These are phyloP conservation scores for Schizotus pectinicornis DNA, from an alignment of 2,888 invertebrate species.

Conservation along the genomic window DNA sequence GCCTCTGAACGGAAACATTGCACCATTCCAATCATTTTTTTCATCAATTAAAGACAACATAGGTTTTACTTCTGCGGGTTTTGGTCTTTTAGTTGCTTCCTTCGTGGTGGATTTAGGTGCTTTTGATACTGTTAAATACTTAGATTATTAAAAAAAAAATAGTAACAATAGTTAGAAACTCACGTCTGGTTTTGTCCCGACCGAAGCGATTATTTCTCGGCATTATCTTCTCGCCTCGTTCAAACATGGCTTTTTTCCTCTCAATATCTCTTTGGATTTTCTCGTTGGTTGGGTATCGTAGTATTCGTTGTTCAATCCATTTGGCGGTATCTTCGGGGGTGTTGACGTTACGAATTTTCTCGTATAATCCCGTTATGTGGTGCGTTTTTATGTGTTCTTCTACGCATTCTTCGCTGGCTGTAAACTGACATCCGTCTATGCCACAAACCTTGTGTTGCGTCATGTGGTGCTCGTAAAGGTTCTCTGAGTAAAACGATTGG, in stretches of 20 bases:
- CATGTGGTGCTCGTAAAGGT: conserved; percentile 70
- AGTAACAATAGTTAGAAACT: conserved; percentile 35
- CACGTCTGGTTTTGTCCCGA: conserved; percentile 55
- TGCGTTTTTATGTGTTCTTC: conserved; percentile 83
- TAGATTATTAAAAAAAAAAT: background rate
- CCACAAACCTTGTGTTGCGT: conserved; percentile 80
- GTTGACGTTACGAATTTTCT: conserved; percentile 75
- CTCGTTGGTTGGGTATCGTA: conserved; percentile 59
- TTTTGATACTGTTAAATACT: background rate
- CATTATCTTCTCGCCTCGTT: conserved; percentile 77
- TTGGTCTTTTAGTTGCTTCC: conserved; percentile 17
- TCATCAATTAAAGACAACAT: conserved; percentile 52
- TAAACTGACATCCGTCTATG: conserved; percentile 80
- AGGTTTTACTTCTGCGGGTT: too few relatives aligned
- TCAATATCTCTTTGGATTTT: conserved; percentile 70
- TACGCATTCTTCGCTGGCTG: conserved; percentile 79
- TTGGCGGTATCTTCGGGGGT: conserved; percentile 83
- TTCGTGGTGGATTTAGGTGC: background rate
- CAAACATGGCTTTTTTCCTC: conserved; percentile 68
- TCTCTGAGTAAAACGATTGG: conserved; percentile 68
- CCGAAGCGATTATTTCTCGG: conserved; percentile 57
- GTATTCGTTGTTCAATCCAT: conserved; percentile 84
- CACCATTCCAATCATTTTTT: conserved; percentile 54
- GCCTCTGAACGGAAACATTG: conserved; percentile 54
- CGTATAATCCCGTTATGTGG: conserved; percentile 83